Conservation (phyloP, 1,140 invertebrate species). For the Pachypsylla venusta region DNA sequence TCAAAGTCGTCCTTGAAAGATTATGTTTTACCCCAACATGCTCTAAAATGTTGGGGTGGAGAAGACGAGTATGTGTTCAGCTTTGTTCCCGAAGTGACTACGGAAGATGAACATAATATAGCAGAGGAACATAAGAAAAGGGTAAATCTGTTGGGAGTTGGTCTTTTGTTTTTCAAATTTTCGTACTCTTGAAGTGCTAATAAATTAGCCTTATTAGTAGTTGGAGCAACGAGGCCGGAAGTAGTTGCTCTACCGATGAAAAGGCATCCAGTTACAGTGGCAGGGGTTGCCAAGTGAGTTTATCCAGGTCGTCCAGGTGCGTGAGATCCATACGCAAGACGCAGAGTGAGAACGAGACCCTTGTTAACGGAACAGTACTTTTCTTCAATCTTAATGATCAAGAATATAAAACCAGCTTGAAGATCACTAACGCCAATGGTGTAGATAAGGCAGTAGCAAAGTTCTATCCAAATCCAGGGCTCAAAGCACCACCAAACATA, state of each 20-base stretch:
- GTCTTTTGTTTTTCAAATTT: background rate
- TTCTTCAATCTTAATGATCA: too few species aligned
- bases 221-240: constrained; percentile 11
- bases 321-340: too few species aligned
- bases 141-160: constrained; percentile 26
- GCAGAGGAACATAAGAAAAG: constrained; percentile 33
- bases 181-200: background rate
- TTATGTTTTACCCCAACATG: constrained; percentile 56
- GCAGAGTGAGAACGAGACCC: too few species aligned
- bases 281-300: constrained; percentile 3
- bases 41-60: constrained; percentile 69
- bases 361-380: too few species aligned
- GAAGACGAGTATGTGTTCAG: constrained; percentile 55
- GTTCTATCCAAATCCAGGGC: too few species aligned
- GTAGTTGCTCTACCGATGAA: too few species aligned
- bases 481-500: too few species aligned
- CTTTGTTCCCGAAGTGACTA: constrained; percentile 46
- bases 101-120: constrained; percentile 13
- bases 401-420: too few species aligned
- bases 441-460: too few species aligned
- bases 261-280: constrained; percentile 6
- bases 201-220: background rate
- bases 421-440: too few species aligned
- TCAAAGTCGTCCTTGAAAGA: constrained; percentile 60
- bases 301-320: too few species aligned